Evolutionary conservation across 2,797 vertebrate species (phyloP).

Genomic region (Mus minutoides): DNA sequence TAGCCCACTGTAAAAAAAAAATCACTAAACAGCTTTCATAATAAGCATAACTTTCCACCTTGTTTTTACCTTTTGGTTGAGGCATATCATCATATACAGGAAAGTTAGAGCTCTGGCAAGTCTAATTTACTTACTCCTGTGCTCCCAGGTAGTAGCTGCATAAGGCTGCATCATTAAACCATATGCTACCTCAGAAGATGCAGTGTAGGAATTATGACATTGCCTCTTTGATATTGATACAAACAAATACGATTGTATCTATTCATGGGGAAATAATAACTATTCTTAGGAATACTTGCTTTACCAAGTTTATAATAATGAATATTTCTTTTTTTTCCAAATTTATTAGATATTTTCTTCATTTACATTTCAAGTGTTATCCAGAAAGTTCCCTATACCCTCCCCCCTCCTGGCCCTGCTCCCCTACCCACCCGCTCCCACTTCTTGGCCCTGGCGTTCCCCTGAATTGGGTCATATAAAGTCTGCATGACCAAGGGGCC

Average conservation of each 20-base stretch:
- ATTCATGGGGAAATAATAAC: neutral
- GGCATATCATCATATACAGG: neutral
- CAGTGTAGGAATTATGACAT: neutral
- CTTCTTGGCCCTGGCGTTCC: too few relatives aligned
- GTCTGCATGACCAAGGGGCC: too few relatives aligned
- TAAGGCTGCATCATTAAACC: neutral
- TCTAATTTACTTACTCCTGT: neutral
- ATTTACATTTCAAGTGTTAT: too few relatives aligned
- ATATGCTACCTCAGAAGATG: neutral
- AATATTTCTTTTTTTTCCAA: neutral
- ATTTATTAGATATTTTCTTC: too few relatives aligned
- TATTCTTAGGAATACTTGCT: neutral
- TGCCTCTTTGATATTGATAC: neutral
- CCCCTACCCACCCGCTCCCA: too few relatives aligned
- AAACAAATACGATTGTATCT: neutral
- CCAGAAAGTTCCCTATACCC: too few relatives aligned
- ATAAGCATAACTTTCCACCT: neutral
- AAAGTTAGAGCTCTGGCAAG: neutral
- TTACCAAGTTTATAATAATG: neutral
- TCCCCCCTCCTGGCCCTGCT: too few relatives aligned
- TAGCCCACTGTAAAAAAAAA: neutral
- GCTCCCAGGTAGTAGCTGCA: neutral
- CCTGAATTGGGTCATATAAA: too few relatives aligned
- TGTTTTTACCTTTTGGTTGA: neutral
- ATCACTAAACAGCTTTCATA: neutral